phyloP scores from a whole-genome alignment of 2,888 invertebrate genomes.

The Diloba caeruleocephala region DNA sequence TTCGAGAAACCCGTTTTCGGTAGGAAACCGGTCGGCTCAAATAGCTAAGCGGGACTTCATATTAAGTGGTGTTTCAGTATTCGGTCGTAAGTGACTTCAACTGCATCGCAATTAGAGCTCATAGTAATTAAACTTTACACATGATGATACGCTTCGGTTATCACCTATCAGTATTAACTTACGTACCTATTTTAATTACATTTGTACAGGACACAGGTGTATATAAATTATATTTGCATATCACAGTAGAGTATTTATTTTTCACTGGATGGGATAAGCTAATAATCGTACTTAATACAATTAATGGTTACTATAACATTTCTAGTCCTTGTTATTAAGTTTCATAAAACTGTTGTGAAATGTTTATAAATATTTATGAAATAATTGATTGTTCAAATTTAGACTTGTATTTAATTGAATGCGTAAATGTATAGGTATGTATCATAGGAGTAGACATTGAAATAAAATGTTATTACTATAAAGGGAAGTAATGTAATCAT shows the following conservation, averaged over 20 bases:
- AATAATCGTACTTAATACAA: slow-evolving; percentile 44
- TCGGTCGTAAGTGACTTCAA: too few relatives aligned
- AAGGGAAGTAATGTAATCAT: slow-evolving; percentile 81
- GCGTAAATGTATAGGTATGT: slow-evolving; percentile 72
- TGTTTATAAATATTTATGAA: slow-evolving; percentile 82
- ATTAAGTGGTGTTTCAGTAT: too few relatives aligned
- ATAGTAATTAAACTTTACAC: slow-evolving; percentile 12
- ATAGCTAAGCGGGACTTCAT: too few relatives aligned
- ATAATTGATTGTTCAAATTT: slow-evolving; percentile 73
- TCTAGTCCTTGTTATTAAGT: slow-evolving; percentile 76
- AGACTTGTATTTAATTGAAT: slow-evolving; percentile 70
- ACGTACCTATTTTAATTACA: slow-evolving; percentile 42
- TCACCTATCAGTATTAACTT: slow-evolving; percentile 21
- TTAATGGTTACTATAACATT: slow-evolving; percentile 47
- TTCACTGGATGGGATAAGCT: slow-evolving; percentile 49
- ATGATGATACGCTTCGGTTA: slow-evolving; percentile 31
- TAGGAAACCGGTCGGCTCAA: too few relatives aligned
- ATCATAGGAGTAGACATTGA: slow-evolving; percentile 65
- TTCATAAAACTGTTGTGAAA: slow-evolving; percentile 82
- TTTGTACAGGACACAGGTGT: slow-evolving; percentile 74
- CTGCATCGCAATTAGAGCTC: too few relatives aligned
- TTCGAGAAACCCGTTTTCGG: too few relatives aligned
- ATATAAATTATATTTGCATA: slow-evolving; percentile 83
- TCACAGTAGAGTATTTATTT: slow-evolving; percentile 64
- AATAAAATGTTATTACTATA: slow-evolving; percentile 71